Evolutionary conservation across 2,113 vertebrate species (phyloP), one percentile per base, ranked within the genome.

Genomic region (human): DNA sequence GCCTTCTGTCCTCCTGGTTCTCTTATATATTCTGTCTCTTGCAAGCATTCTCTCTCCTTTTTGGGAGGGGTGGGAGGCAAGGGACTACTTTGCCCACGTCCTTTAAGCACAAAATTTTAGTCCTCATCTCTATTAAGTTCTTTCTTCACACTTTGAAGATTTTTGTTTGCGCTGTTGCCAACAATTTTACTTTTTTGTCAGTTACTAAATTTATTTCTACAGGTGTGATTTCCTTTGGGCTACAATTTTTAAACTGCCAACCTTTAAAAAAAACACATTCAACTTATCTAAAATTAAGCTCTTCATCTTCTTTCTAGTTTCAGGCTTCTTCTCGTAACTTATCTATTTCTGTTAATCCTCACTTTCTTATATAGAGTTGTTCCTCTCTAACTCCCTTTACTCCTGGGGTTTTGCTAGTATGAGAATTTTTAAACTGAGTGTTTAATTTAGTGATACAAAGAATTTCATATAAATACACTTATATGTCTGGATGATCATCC

Each of bases 221-320:
- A 75, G 50, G 81, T 81, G 23, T 90, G 40, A 70, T 84, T 89
- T 82, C 87, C 55, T 97, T 96, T 75, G n/a, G 25, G 32, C 12
- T 89, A 6, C 12, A 35, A 5, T 85, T 93, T 92, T 96, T 32
- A 48, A 89, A 64, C 40, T n/a, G 6, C 45, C 12, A 70, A 35
- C 61, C 27, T 64, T 61, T 64, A 14, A 64, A 64, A 64, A 61
- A 64, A 32, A 88, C 38, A 66, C n/a, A 25, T 72, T 84, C 55
- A 68, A 2, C 13, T 17, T 78, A 57, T 85, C 55, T 96, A 90
- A 83, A 79, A 93, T 86, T 72, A 90, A 93, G 27, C 30, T 86
- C n/a, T 75, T 94, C 10, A 2, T 92, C 52, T 86, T 78, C 50
- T 20, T 30, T 76, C 30, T 78, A 61, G 40, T 43, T 61, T 85